Evolutionary conservation across 2,797 vertebrate genomes (phyloP).

Genomic region (Cheirogaleus major): DNA sequence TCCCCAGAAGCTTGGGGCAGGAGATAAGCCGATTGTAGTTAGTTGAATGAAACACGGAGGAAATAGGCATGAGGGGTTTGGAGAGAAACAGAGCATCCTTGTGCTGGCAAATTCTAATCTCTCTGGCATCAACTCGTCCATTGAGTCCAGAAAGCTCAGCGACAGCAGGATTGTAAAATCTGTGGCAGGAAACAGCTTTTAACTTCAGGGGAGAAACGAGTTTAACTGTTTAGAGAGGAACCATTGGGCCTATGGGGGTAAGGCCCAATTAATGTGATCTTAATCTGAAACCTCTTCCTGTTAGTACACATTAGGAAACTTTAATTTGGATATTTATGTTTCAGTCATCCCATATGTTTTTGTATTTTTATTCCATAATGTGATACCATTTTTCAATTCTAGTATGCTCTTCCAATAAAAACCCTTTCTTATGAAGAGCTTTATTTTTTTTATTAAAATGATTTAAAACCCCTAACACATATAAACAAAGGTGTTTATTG

Average conservation of each 20-base stretch:
- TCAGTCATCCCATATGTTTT: neutral
- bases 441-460: neutral
- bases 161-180: neutral
- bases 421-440: neutral
- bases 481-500: neutral
- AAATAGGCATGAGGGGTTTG: neutral
- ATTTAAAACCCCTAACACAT: neutral
- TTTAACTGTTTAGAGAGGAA: neutral
- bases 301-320: neutral
- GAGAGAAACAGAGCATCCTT: fast-evolving
- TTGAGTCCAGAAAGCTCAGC: neutral
- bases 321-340: neutral
- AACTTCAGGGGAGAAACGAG: slow-evolving; percentile 3
- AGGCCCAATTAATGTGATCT: neutral
- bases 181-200: neutral
- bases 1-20: neutral
- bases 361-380: neutral
- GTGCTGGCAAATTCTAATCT: neutral
- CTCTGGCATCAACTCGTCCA: neutral
- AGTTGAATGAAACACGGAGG: neutral
- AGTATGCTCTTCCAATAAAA: neutral
- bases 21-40: neutral
- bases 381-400: neutral
- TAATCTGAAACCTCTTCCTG: neutral
- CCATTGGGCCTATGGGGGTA: neutral